A percentile compares a stretch with the other conserved stretches of the same genome.
Evolutionary conservation across 2,888 invertebrate genomes (phyloP).

Genomic region (Rhagium mordax): DNA sequence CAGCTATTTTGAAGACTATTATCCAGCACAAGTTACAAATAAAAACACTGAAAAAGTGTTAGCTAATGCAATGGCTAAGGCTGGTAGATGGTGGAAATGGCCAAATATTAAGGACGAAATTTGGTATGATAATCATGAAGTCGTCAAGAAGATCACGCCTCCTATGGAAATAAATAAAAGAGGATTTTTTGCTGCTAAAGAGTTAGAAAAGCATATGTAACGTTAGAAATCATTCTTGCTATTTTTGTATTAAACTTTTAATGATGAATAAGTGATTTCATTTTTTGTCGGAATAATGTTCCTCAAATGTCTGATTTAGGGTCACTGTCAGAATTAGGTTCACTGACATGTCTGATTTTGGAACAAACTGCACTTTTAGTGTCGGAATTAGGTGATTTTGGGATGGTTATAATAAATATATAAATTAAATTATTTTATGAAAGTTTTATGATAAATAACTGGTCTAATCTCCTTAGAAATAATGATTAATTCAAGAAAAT

Average conservation of each 20-base stretch:
- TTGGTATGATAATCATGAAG: not conserved
- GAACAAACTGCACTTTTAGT: not conserved
- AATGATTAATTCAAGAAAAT: too few relatives aligned
- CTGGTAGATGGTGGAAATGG: too few relatives aligned
- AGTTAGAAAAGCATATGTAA: not conserved
- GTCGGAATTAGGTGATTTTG: not conserved
- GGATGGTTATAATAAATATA: too few relatives aligned
- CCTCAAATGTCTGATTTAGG: not conserved
- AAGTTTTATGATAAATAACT: too few relatives aligned
- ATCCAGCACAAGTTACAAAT: too few relatives aligned
- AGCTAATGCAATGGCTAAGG: too few relatives aligned
- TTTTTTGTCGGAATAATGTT: too few relatives aligned
- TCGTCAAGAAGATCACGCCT: not conserved
- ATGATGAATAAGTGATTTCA: too few relatives aligned
- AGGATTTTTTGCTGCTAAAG: not conserved
- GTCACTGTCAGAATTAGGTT: not conserved
- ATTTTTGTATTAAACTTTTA: not conserved
- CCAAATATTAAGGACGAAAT: not conserved
- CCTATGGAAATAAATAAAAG: not conserved
- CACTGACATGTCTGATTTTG: not conserved
- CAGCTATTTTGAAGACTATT: not conserved
- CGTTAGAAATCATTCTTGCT: too few relatives aligned
- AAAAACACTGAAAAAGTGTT: too few relatives aligned
- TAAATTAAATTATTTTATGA: too few relatives aligned
- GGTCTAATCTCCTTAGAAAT: too few relatives aligned